Evolutionary conservation across 2,797 vertebrate species (phyloP).

Genomic region (Channallabes apus): DNA sequence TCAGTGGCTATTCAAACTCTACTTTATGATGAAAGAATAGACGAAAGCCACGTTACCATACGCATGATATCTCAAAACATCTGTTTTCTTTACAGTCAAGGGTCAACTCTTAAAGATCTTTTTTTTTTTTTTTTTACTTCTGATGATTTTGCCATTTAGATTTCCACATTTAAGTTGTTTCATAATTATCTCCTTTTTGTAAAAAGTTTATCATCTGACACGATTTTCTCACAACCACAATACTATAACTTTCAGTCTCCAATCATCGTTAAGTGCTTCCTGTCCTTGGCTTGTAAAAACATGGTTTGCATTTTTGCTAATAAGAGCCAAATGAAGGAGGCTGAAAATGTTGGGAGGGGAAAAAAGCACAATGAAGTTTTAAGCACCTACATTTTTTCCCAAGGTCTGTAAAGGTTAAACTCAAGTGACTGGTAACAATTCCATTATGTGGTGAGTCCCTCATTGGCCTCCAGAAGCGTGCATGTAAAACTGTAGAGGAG

Average conservation of each 20-base stretch:
- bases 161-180: not conserved
- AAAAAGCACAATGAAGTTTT: constrained; percentile 61
- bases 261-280: constrained; percentile 21
- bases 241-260: constrained; percentile 4
- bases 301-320: constrained; percentile 31
- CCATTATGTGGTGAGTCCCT: constrained; percentile 79
- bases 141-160: not conserved
- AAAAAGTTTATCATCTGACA: not conserved
- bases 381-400: constrained; percentile 56
- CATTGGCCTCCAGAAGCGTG: constrained; percentile 82
- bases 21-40: not conserved
- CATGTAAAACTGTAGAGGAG: constrained; percentile 84
- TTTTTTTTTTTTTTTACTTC: not conserved
- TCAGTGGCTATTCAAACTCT: not conserved
- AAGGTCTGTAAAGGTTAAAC: constrained; percentile 73
- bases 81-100: not conserved
- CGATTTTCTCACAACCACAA: not conserved
- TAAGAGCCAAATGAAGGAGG: constrained; percentile 37
- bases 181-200: not conserved
- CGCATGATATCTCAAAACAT: not conserved
- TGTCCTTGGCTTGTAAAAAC: constrained; percentile 33
- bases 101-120: not conserved
- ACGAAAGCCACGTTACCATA: not conserved
- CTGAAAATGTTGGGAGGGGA: constrained; percentile 20
- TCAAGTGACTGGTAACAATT: constrained; percentile 80